Evolutionary conservation across 2,113 vertebrate genomes (phyloP), one percentile per base, ranked within the genome.

Genomic region (Hippocampus guttulatus): DNA sequence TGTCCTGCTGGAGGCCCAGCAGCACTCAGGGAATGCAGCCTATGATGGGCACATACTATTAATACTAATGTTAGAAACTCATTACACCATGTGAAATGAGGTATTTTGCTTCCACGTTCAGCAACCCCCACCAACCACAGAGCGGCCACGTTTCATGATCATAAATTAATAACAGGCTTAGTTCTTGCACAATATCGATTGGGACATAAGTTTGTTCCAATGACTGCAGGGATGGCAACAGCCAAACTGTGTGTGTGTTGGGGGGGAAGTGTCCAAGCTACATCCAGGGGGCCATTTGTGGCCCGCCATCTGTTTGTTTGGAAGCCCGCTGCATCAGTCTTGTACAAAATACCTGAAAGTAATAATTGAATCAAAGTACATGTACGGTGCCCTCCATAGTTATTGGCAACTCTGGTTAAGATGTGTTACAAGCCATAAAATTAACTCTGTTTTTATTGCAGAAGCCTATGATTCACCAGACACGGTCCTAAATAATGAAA

Each of bases 101-200:
- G 67, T 58, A 54, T 78, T 80, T 77, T 77, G 64, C 74, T 84
- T 84, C 75, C 60, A 81, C 69, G 83, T 79, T 81, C 69, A 85
- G 21, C 14, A 75, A 51, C 47, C 16, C 14, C 15, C 41, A 8
- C 43, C 71, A 70, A 73, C 69, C 66, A 67, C 41, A 3, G 38
- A 72, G 52, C 81, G 54, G 74, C 69, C 78, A 73, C 78, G 80
- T 83, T 87, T 84, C 67, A 70, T 68, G 52, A 70, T 41, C 66
- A 85, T 90, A 77, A 90, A 88, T 91, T 83, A 89, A 88, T 89
- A 51, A 91, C 86, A 16, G 61, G 66, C 38, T 38, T 65, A 68
- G 74, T 82, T 90, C 82, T 77, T 86, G 78, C 84, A 85, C 20
- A 52, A 81, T 91, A 89, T 90, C 88, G 83, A 90, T 90, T 67